Evolutionary conservation across 2,888 invertebrate species (phyloP).

Genomic region (Hydropsyche betteni): DNA sequence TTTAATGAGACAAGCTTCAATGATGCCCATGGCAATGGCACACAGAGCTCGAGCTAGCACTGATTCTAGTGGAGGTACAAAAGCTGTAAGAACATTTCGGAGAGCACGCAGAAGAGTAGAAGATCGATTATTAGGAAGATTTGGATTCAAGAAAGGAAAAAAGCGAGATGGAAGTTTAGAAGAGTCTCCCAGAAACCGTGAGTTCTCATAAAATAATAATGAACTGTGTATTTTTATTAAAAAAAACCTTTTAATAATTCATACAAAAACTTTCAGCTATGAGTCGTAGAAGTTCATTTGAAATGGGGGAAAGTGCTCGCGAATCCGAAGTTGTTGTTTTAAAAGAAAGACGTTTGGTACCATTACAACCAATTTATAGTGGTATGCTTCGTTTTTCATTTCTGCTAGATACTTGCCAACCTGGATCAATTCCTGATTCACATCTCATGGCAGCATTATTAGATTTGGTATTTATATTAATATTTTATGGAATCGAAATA

Average conservation of each 20-base stretch:
- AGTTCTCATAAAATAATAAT: neutral
- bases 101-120: slow-evolving; percentile 90
- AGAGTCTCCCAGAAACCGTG: slow-evolving; percentile 81
- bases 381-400: slow-evolving; percentile 92
- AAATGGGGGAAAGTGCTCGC: slow-evolving; percentile 79
- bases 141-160: slow-evolving; percentile 84
- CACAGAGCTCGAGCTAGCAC: slow-evolving; percentile 33
- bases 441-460: slow-evolving; percentile 93
- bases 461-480: slow-evolving; percentile 81
- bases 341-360: slow-evolving; percentile 87
- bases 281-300: slow-evolving; percentile 84
- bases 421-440: slow-evolving; percentile 96
- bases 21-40: slow-evolving; percentile 54
- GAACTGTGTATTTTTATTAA: too few relatives aligned
- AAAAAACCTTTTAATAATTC: too few relatives aligned
- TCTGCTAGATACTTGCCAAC: slow-evolving; percentile 92
- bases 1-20: slow-evolving; percentile 64
- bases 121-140: slow-evolving; percentile 80
- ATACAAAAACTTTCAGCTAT: slow-evolving; percentile 62
- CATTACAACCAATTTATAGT: slow-evolving; percentile 79
- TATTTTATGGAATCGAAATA: slow-evolving; percentile 21
- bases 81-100: slow-evolving; percentile 73
- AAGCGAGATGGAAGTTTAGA: slow-evolving; percentile 90
- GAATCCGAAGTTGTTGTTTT: slow-evolving; percentile 89
- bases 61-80: slow-evolving; percentile 37